Evolutionary conservation across 2,888 invertebrate genomes (phyloP), one percentile per base, ranked within the genome.

Genomic region (Lycia hirtaria): DNA sequence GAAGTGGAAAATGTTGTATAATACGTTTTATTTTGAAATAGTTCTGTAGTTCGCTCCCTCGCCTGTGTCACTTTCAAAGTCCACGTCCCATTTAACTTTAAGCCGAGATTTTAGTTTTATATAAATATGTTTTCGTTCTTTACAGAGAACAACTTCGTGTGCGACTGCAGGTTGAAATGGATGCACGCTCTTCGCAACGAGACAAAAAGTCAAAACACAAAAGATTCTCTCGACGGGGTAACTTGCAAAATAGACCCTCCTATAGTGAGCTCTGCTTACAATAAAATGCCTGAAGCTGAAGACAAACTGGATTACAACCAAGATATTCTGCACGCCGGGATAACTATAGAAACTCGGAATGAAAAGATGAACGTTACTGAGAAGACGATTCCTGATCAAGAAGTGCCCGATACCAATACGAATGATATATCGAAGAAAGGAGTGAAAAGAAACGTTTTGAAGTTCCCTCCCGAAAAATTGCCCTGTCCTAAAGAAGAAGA

Each of bases 111-210:
- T 51, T 58, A 47, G 37, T 62, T 60, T 41, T 43, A 60, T 38
- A 37, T 56, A 56, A 53, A 48, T 48, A 41, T 47, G 60, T 30
- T 58, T 53, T 74, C 71, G 71, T 73, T 76, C 69, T 79, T 93
- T 92, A 47, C 95, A 97, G 97, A 95, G 73, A 97, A 97, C 90
- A 94, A 94, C 81, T 95, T 97, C 86, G 93, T 94, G 71, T 97
- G 97, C 88, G 96, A 97, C 92, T 97, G 97, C 83, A 94, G 96
- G 67, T 89, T 97, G 68, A 94, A 94, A 68, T 97, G 97, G 97
- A 94, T 97, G 88, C 95, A 95, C 86, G 92, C 92, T 40, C 88
- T 97, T 60, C 93, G 94, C 61, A 95, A 95, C 83, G 96, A 96
- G 68, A 96, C 97, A 65, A 94, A 94, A 81, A 96, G 95, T 80